Percentiles rank a stretch among this genome's conserved stretches.
phyloP scores from a whole-genome alignment of 2,888 invertebrate genomes.

The Mythimna pallens region DNA sequence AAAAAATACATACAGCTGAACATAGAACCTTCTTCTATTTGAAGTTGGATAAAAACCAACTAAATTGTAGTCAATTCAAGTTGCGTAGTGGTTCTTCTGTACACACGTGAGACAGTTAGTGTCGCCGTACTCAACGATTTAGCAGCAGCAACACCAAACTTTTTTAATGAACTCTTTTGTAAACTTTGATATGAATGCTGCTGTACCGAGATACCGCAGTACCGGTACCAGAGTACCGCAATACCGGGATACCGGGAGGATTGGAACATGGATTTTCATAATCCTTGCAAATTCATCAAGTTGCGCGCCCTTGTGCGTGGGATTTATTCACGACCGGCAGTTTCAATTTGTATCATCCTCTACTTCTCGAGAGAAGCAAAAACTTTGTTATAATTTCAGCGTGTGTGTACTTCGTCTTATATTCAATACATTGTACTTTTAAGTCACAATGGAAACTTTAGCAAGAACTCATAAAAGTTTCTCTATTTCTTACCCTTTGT shows the following conservation, averaged over 20 bases:
- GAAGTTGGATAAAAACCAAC: background rate
- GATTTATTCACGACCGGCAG: constrained; percentile 55
- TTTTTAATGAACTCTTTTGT: constrained; percentile 65
- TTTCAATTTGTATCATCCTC: constrained; percentile 60
- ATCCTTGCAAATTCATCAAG: constrained; percentile 56
- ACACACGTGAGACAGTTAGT: background rate
- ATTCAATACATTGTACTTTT: constrained; percentile 12
- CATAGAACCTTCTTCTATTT: too few relatives aligned
- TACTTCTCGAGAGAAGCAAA: constrained; percentile 12
- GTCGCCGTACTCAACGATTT: constrained; percentile 30
- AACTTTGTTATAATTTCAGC: constrained; percentile 34
- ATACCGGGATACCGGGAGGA: constrained; percentile 12
- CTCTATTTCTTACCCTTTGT: background rate
- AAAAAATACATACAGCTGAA: too few relatives aligned
- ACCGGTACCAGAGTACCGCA: background rate
- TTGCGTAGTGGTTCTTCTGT: constrained; percentile 13
- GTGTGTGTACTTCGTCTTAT: constrained; percentile 10
- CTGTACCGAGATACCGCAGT: constrained; percentile 2
- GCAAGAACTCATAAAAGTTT: constrained; percentile 4
- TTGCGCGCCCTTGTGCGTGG: constrained; percentile 40
- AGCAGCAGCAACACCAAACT: constrained; percentile 58
- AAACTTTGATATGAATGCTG: constrained; percentile 50
- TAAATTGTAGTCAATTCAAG: background rate
- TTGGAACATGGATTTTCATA: constrained; percentile 56
- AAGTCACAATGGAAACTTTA: constrained; percentile 11